Base-by-base conservation (phyloP, 2,113 vertebrate species). In the Trinectes maculatus region DNA sequence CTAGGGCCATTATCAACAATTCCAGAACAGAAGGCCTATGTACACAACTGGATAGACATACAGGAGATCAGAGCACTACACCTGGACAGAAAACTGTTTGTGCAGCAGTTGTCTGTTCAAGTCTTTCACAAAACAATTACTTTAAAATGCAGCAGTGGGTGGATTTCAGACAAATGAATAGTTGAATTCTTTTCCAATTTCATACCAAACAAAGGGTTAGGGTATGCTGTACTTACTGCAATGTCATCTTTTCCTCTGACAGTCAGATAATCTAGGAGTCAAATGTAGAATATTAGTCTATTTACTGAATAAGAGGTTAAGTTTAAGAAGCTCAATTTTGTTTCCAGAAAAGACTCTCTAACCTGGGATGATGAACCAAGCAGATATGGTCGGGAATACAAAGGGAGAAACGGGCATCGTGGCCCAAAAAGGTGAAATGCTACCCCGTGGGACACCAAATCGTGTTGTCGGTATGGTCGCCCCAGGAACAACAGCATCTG, bases 311-410 rank as follows among this genome's bases (percentile, higher is more conserved):
- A 52, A 4, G 1, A 18, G 1, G 4, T 57, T 3, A 18, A 21
- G 0, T 5, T 4, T 8, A 37, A 9, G 19, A 10, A 36, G 33
- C 6, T 9, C 34, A 12, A 13, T 12, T 5, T 18, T 28, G 8
- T 49, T 34, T 25, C 1, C 6, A 6, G 5, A n/a, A 8, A 37
- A 37, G 9, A 37, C 36, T 4, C 1, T 44, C 59, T 58, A n/a
- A 89, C 88, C 49, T 39, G 88, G 86, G 24, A 83, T 80, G 11
- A 28, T 40, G 54, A 87, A 90, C 79, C 85, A 87, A 1, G 74
- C 74, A 42, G n/a, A 42, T 1, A 1, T 3, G 0, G 86, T 88
- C 0, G 79, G 54, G 37, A 82, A 88, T 12, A 85, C 1, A 18
- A 66, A 88, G 8, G 88, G 86, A 1, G 0, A 1, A 0, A 18